Base-by-base conservation (phyloP, 2,113 vertebrate genomes). In the Lepus timidus region DNA sequence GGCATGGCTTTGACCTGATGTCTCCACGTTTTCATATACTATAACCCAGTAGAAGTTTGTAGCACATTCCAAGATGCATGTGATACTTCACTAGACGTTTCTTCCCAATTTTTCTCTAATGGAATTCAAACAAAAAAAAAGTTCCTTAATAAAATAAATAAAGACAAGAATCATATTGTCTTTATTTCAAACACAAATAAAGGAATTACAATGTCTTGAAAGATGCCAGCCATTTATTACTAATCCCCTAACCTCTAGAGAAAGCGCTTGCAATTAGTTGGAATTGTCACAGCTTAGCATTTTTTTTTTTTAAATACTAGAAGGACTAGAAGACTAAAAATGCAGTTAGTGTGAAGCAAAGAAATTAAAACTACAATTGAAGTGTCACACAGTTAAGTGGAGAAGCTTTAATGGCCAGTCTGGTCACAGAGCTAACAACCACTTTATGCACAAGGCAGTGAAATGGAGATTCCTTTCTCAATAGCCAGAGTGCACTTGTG, bases 261-360 rank as follows among this genome's bases (percentile, higher is more conserved):
- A 96, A 97, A 97, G 61, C 75, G 49, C 9, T 92, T 93, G 73
- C 90, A 97, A 96, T 97, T 94, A 97, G 96, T 98, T 97, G 91
- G 68, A 97, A 96, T 62, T 97, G 96, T 98, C 97, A 97, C n/a
- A 98, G 97, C 85, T 97, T 98, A 97, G 93, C 88, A 97, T 92
- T 83, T 96, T 96, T 96, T 33, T 33, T 96, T 95, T 95, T 89
- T 93, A 82, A 90, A 97, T 89, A 95, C 90, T 92, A 93, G 95
- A 96, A 91, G 73, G 96, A 97, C 93, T 97, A 97, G 85, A 95
- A 88, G 31, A 86, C 93, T 96, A 78, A 94, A 97, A 98, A 96
- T 39, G 87, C 2, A 97, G 92, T 79, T 93, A 97, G 86, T 52
- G 36, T 96, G 98, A 97, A 0, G 49, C 52, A 96, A 93, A 97